Evolutionary conservation across 2,888 invertebrate genomes (phyloP), one percentile per base, ranked within the genome.

Genomic region (Odontothrips loti): DNA sequence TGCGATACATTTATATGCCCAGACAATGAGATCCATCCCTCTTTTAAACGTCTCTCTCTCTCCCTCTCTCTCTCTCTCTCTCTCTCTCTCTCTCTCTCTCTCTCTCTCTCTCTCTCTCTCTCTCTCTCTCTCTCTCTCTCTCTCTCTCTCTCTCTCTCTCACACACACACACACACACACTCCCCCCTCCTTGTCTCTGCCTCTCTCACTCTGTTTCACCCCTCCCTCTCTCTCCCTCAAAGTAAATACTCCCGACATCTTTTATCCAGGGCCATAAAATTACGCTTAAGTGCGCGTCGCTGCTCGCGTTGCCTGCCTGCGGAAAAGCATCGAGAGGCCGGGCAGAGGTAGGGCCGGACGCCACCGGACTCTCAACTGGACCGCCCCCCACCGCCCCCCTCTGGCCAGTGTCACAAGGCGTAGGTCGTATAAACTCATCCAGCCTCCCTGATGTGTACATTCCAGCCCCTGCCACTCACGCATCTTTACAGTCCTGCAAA

Each of bases 251-350:
- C 68, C 27, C 12, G 68, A 75, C 68, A 27, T 75, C 68, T 75
- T 75, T 75, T 75, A 75, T 75, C 68, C 68, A 75, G 68, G 34
- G 68, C 68, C 68, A 75, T 75, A 75, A 75, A 75, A 75, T 75
- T 75, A 75, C 68, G 68, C 68, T 75, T 27, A 75, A 75, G 68
- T 75, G 68, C 68, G 68, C 68, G 23, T 58, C 58, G 17, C 58
- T 58, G 58, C 6, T 17, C 58, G 58, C 58, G 34, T 43, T 43
- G 34, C 34, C 34, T 6, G 58, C 15, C 15, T 51, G 51, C 15
- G 34, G n/a, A n/a, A n/a, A 43, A 6, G 34, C 34, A 43, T 6
- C 34, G 34, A 43, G 34, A 43, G 34, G 2, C 34, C 34, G 34
- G 34, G 34, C 34, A 43, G 34, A 43, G 34, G 34, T 6, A 43